phyloP scores from a whole-genome alignment of 2,113 vertebrate species.

The Excalfactoria chinensis region DNA sequence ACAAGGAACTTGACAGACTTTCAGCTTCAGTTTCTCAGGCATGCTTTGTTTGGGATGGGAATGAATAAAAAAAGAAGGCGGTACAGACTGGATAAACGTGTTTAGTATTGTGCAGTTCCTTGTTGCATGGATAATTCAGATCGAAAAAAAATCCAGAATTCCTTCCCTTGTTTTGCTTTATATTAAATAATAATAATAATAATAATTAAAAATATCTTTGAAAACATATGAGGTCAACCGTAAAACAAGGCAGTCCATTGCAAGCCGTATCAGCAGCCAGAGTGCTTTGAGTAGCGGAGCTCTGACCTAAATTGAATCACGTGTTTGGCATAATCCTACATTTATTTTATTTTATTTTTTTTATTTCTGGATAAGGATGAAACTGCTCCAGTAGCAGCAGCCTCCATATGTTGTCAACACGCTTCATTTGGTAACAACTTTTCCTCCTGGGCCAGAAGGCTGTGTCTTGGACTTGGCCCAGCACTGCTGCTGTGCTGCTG shows the following conservation, averaged over 20 bases:
- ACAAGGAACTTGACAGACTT: not conserved
- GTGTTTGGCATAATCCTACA: slow-evolving; percentile 31
- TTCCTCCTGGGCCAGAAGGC: slow-evolving; percentile 17
- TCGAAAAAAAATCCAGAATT: not conserved
- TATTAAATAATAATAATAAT: no score
- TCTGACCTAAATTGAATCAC: slow-evolving; percentile 32
- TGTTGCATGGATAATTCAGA: not conserved
- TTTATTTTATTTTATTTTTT: not conserved
- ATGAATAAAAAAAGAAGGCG: not conserved
- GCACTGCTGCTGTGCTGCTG: slow-evolving; percentile 2
- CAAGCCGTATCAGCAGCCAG: not conserved
- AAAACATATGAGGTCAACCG: not conserved
- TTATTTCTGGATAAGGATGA: slow-evolving; percentile 33
- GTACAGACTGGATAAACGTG: not conserved
- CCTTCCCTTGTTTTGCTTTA: not conserved
- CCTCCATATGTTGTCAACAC: slow-evolving; percentile 47
- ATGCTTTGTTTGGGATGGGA: not conserved
- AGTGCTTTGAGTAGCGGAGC: slow-evolving; percentile 18
- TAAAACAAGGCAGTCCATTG: not conserved
- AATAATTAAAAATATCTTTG: not conserved
- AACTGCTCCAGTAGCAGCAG: slow-evolving; percentile 37
- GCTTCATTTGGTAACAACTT: slow-evolving; percentile 61
- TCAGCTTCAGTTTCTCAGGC: not conserved
- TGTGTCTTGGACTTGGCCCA: slow-evolving; percentile 38
- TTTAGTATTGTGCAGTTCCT: not conserved